Base-by-base conservation (phyloP, 2,888 invertebrate genomes). In the Mimachlamys varia region DNA sequence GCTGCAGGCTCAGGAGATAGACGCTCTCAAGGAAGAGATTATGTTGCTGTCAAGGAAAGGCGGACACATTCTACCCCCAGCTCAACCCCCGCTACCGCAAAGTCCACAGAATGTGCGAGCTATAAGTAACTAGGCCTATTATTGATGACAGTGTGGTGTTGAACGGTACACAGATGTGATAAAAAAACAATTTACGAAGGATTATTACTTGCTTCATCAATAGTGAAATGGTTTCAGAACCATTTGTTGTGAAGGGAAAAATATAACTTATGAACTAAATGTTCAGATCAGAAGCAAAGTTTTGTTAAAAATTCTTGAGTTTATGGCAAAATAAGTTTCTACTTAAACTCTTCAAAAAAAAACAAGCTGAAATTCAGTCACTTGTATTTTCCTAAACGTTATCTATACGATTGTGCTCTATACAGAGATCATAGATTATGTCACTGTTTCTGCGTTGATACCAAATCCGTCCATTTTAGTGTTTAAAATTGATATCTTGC, bases 1-100 rank as follows among this genome's bases (percentile, higher is more conserved):
- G 89, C 94, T 96, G 0, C 97, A 97, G 93, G 96, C 96, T 4
- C 96, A 96, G 93, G 97, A 97, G 92, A 95, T 97, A 0, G 96
- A 96, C 89, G 96, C 96, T 10, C 94, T 97, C 22, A 97, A 97
- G 92, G 96, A 96, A 90, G 97, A 97, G 93, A 97, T 97, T 49
- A 94, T 95, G 92, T 94, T 97, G 88, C 94, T 97, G 19, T 96
- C 96, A 0, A 92, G 96, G n/a, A 97, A 97, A 93, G 97, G 96
- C 13, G 97, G 97, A 10, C 96, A 96, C 91, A 96, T 97, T 89
- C 93, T 97, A 88, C 97, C 97, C 10, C 97, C 97, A 0, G 96
- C 96, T 44, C 96, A 96, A 92, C 96, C 96, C 0, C 96, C 96
- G 10, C 93, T 96, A 88, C 95, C 95, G 22, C 95, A 95, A 91